These are phyloP conservation scores for Gambelia wislizenii DNA, from an alignment of 2,797 vertebrate species.

Conservation along the genomic window DNA sequence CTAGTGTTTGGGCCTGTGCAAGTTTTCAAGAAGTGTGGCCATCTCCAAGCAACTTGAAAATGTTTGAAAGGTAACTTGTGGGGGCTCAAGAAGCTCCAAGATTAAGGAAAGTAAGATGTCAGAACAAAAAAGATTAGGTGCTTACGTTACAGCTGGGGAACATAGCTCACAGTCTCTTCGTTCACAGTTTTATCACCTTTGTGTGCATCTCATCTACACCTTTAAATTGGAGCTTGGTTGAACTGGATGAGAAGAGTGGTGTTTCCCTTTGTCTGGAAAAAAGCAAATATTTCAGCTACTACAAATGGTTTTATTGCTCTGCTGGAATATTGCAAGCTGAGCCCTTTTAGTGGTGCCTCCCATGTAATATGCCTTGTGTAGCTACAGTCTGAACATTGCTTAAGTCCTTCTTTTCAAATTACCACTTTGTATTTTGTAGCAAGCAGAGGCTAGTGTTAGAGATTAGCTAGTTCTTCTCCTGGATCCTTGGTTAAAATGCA, in stretches of 20 bases:
- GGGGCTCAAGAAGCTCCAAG: not conserved
- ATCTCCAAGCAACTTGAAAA: constrained; percentile 86
- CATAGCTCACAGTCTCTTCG: no score
- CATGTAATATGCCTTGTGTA: not conserved
- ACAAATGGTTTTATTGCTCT: not conserved
- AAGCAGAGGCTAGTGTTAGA: no score
- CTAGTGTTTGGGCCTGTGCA: constrained; percentile 93
- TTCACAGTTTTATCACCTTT: no score
- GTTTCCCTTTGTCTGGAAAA: not conserved
- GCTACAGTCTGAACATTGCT: no score
- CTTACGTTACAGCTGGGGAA: no score
- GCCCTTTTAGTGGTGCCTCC: no score
- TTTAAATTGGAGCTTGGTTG: not conserved
- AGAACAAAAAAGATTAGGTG: not conserved
- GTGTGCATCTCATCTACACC: not conserved
- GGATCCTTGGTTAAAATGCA: no score
- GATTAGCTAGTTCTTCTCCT: no score
- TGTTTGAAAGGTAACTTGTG: constrained; percentile 90
- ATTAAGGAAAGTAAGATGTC: not conserved
- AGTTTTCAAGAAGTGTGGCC: constrained; percentile 95
- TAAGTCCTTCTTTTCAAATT: no score
- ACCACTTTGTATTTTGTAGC: no score
- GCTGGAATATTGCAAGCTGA: not conserved
- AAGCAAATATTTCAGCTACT: not conserved
- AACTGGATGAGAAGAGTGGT: not conserved